Base-by-base conservation (phyloP, 2,888 invertebrate species). In the Platycheirus albimanus region DNA sequence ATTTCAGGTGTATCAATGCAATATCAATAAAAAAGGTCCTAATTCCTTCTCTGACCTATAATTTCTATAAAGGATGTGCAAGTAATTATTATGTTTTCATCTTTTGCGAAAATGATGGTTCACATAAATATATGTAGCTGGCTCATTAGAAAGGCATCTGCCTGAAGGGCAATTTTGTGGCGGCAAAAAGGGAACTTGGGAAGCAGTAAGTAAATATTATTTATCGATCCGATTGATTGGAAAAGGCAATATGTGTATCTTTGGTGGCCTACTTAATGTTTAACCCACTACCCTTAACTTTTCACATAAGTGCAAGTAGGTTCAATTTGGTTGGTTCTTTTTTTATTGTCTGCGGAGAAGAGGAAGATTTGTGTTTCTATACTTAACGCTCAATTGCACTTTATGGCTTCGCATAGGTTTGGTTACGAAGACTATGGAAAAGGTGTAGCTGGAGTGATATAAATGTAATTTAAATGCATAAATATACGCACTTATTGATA, bases 21-120 rank as follows among this genome's bases (percentile, higher is more conserved):
- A 77, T 49, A 43, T 28, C 11, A 7, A 15, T 24, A 15, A 41
- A 38, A 61, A 78, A 69, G 71, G 72, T 77, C 67, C 71, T 78
- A 78, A 83, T 74, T 83, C 83, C 78, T 47, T 43, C 28, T 61
- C 30, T 78, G 83, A 78, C 83, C 83, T 74, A 64, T 52, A 78
- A 72, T 52, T 63, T 74, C 76, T 51, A 76, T 45, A 70, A 56
- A 24, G 63, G 36, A 74, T 61, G 41, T 63, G 71, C 63, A 71
- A 20, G 54, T 56, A 56, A 56, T 58, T 58, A 54, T 54, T 33
- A 70, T 45, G 43, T 77, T 77, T 81, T 77, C 81, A 63, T 77
- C 28, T 70, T 54, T 51, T 61, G 52, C 28, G 24, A 52, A 67
- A 19, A 15, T 52, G 41, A 19, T 49, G 33, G 63, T 79, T 67